Evolutionary conservation across 2,113 vertebrate species (phyloP), one percentile per base, ranked within the genome.

Genomic region (Eudyptes chrysolophus): DNA sequence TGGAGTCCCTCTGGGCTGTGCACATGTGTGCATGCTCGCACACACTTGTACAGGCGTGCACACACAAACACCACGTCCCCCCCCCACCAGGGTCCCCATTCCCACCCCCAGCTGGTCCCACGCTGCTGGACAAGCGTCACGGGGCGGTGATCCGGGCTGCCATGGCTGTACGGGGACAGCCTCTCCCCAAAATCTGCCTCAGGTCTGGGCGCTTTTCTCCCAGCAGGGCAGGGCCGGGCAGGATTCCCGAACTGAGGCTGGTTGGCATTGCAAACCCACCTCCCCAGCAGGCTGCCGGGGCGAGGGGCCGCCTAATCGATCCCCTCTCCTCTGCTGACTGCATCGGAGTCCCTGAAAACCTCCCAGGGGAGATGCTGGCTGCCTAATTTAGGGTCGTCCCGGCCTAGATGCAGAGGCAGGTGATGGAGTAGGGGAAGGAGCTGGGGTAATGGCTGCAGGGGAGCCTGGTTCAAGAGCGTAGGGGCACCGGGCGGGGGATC

Each of bases 51-150:
- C 42, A 48, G 29, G 20, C 13, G 4, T 57, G 3, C 4, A 48
- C 51, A 60, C 11, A 16, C 0, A 0, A 21, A 10, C 19, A 3
- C 40, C 40, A 11, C 40, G 5, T 40, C 11, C 40, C 40, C 34
- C 8, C 13, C 34, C 4, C 11, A 11, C 11, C 0, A 0, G 32
- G 17, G 29, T 20, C 42, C 29, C 38, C 13, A 12, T 70, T 89
- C 22, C 34, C 42, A 64, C 42, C 22, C 27, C 76, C 6, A 4
- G 25, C 52, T 32, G 18, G 36, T 81, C 68, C 71, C 34, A 30
- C 1, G 9, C 52, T 42, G n/a, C 74, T 6, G 18, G 40, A 84
- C 13, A 29, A 57, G 44, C 2, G 1, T 66, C 40, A 16, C 3
- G 4, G 68, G 40, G 22, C 0, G 7, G 48, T 10, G 19, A 61